Base-by-base conservation (phyloP, 2,113 vertebrate genomes). In the Steatornis caripensis region DNA sequence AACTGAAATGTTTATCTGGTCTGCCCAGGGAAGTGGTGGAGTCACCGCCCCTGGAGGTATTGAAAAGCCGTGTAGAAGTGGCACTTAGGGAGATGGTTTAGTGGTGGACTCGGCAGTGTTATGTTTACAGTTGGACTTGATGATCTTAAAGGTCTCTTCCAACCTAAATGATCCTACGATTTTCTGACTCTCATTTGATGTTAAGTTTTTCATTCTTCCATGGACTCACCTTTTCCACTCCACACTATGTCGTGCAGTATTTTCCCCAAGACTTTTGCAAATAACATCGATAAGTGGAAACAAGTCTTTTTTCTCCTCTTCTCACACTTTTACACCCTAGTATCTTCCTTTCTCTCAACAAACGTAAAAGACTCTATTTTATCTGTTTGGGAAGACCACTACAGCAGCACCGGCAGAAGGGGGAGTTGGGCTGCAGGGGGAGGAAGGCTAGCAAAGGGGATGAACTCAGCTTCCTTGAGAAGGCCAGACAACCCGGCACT, bases 51-150 rank as follows among this genome's bases (percentile, higher is more conserved):
- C 30, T 32, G 43, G 24, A 68, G 53, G 5, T 36, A 49, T 26
- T 74, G 46, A 36, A 64, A 66, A 66, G 19, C 36, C 0, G 0
- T 3, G 19, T 24, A 26, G 36, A 26, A 9, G 1, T 26, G 20
- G 8, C 1, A 2, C 17, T 53, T 26, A 13, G 24, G 6, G 16
- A 69, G 17, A 7, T 8, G 26, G 8, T 45, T 69, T 60, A 60
- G 45, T 11, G 37, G 8, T 36, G 18, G 11, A 18, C 26, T 27
- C 61, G 27, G 34, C 17, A 53, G 45, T 17, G 32, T 14, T 51
- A 17, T 7, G 46, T 43, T 60, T 4, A 26, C 0, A 0, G 11
- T 32, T 68, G 16, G 21, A 58, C 53, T 30, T 3, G 2, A 46
- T 49, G 45, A 53, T 26, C 17, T 36, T 37, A 36, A 32, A 21